These are phyloP conservation scores for Furcula furcula DNA, from an alignment of 2,888 invertebrate species.

Conservation along the genomic window DNA sequence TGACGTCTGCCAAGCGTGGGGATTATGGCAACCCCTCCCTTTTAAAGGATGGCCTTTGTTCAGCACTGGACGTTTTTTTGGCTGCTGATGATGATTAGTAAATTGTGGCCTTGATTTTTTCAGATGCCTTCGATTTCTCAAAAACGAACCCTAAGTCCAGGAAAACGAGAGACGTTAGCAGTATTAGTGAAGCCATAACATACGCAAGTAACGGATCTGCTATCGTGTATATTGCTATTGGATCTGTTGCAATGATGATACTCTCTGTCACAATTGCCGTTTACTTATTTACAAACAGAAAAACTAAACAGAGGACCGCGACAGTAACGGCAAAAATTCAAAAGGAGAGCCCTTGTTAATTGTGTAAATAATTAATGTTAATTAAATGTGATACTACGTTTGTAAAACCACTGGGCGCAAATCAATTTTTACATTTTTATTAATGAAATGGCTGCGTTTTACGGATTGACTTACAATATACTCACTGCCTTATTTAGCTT, in stretches of 20 bases:
- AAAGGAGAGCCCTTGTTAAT: constrained; percentile 28
- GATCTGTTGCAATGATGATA: constrained; percentile 45
- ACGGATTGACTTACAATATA: constrained; percentile 23
- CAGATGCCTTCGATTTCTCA: constrained; percentile 66
- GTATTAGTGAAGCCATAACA: constrained; percentile 22
- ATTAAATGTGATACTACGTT: constrained; percentile 53
- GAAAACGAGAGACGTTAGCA: constrained; percentile 54
- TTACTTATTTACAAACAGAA: constrained; percentile 43
- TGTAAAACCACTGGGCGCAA: constrained; percentile 27
- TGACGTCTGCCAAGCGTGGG: too few relatives aligned
- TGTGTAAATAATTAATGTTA: constrained; percentile 32
- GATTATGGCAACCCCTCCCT: too few relatives aligned
- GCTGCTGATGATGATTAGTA: too few relatives aligned
- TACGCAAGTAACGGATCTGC: constrained; percentile 32
- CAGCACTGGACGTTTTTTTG: too few relatives aligned
- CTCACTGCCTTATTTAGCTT: constrained; percentile 64
- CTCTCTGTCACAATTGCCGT: constrained; percentile 48
- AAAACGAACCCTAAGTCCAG: constrained; percentile 61
- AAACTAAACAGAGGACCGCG: constrained; percentile 24
- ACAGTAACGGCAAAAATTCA: constrained; percentile 4
- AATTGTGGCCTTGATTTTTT: too few relatives aligned
- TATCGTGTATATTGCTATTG: constrained; percentile 46
- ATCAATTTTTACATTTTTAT: constrained; percentile 30
- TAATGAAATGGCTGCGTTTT: constrained; percentile 37
- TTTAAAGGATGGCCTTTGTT: too few relatives aligned